Evolutionary conservation across 2,113 vertebrate species (phyloP).

Genomic region (Trochalopteron elliotii): DNA sequence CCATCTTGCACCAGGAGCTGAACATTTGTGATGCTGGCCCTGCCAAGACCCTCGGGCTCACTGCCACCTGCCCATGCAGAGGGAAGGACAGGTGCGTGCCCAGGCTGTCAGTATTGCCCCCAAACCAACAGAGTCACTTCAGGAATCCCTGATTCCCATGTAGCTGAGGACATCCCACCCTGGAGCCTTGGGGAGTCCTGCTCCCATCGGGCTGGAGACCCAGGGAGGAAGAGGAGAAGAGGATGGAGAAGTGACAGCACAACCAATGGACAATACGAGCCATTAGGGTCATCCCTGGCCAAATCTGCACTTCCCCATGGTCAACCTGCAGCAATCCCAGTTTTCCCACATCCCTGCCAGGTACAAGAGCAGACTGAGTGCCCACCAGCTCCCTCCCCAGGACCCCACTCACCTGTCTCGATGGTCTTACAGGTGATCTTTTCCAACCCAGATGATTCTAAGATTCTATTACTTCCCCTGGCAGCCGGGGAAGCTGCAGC

Average conservation of each 20-base stretch:
- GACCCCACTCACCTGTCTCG: constrained; percentile 13
- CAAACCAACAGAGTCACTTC: background rate
- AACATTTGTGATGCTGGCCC: background rate
- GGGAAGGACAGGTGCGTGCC: fast-evolving
- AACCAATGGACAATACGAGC: background rate
- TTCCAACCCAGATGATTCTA: background rate
- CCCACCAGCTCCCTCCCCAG: background rate
- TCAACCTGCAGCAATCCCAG: background rate
- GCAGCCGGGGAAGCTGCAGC: background rate
- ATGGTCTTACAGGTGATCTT: background rate
- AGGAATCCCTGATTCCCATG: background rate
- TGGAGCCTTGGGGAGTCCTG: background rate
- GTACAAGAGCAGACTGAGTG: background rate
- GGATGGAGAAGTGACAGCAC: background rate
- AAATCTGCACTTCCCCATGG: background rate
- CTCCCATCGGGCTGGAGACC: fast-evolving
- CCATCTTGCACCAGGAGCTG: background rate
- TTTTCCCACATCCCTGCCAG: background rate
- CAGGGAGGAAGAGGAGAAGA: background rate
- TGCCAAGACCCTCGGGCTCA: fast-evolving
- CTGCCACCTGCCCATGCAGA: fast-evolving
- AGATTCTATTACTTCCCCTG: background rate
- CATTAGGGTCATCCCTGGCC: background rate
- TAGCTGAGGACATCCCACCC: background rate
- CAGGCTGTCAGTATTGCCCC: background rate